Percentiles rank a stretch among this genome's conserved stretches.
Evolutionary conservation across 1,140 invertebrate species (phyloP).

Genomic region (Eurytemora carolleeae): DNA sequence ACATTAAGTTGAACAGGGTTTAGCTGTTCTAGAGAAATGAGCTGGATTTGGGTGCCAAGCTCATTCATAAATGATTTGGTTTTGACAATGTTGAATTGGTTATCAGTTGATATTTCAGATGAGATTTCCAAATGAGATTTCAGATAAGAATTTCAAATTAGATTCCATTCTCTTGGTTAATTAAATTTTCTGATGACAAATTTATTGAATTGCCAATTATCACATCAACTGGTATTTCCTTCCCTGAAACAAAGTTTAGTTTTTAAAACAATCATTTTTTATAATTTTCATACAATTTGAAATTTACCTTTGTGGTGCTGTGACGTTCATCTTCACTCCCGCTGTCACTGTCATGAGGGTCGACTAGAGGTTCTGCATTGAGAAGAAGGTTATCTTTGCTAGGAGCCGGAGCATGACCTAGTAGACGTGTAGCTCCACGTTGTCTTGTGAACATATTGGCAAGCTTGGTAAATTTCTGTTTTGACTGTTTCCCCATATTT

Average conservation of each 20-base stretch:
- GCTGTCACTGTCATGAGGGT: slow-evolving; percentile 40
- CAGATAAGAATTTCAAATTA: no score
- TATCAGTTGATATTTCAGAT: no score
- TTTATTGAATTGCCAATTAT: no score
- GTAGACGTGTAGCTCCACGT: slow-evolving; percentile 33
- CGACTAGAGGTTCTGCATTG: slow-evolving; percentile 33
- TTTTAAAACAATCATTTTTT: background rate
- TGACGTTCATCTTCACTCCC: slow-evolving; percentile 22
- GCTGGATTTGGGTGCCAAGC: no score
- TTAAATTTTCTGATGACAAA: no score
- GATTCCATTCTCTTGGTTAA: no score
- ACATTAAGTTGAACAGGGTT: no score
- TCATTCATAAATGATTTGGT: no score
- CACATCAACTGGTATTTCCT: background rate
- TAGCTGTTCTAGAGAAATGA: no score
- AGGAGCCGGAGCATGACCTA: slow-evolving; percentile 27
- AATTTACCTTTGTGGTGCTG: background rate
- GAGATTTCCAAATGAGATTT: no score
- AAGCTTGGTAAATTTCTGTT: slow-evolving; percentile 57
- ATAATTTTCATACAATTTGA: background rate
- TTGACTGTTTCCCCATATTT: slow-evolving; percentile 72
- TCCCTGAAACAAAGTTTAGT: background rate
- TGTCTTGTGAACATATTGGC: slow-evolving; percentile 51
- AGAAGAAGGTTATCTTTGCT: slow-evolving; percentile 26
- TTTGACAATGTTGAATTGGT: no score